Evolutionary conservation across 2,888 invertebrate species (phyloP).

Genomic region (Euspilapteryx auroguttella): DNA sequence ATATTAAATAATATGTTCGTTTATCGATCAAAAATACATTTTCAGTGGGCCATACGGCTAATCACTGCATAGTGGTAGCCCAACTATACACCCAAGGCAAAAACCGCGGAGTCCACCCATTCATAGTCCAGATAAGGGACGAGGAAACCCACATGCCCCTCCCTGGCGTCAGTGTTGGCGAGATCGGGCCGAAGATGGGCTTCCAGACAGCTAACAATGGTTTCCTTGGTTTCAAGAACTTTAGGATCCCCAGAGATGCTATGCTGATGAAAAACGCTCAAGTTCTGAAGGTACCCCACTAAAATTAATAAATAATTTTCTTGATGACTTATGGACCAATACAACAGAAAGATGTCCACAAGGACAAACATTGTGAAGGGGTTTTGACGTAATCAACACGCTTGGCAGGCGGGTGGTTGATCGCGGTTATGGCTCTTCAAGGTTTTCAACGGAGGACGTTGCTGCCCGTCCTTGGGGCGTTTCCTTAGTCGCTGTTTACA

Average conservation of each 20-base stretch:
- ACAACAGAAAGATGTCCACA: no score
- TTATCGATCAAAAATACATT: slow-evolving; percentile 5
- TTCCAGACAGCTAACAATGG: slow-evolving; percentile 91
- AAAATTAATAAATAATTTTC: no score
- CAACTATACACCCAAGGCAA: slow-evolving; percentile 82
- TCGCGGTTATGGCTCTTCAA: neutral
- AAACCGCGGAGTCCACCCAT: slow-evolving; percentile 87
- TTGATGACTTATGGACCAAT: no score
- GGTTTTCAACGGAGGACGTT: no score
- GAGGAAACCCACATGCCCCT: slow-evolving; percentile 84
- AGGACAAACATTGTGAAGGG: no score
- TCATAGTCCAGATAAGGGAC: slow-evolving; percentile 88
- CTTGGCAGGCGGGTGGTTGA: no score
- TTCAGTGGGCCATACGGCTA: slow-evolving; percentile 90
- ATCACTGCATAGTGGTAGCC: slow-evolving; percentile 89
- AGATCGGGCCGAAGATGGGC: slow-evolving; percentile 92
- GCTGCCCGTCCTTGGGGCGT: no score
- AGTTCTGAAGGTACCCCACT: slow-evolving; percentile 71
- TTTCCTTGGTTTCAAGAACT: slow-evolving; percentile 82
- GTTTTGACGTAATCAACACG: no score
- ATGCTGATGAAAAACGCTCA: slow-evolving; percentile 95
- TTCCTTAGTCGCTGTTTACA: neutral
- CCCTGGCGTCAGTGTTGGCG: slow-evolving; percentile 87
- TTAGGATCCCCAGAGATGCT: slow-evolving; percentile 81
- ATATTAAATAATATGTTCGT: no score